Conservation (phyloP, 35 echinoderm and acorn worm genomes). For the Ophioderma brevispina region DNA sequence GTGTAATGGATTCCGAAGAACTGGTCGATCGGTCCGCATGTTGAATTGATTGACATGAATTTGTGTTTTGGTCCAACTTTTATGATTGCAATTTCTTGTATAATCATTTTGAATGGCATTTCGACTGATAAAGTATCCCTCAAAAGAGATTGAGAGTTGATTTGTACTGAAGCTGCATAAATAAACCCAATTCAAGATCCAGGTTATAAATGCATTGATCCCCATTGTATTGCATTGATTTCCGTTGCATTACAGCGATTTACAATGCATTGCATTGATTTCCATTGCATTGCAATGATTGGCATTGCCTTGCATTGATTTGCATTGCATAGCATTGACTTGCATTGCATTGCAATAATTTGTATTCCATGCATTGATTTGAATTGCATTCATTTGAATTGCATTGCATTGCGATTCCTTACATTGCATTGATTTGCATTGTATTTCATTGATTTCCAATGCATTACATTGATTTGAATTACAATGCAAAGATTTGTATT, state of each 20-base stretch:
- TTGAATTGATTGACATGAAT: no score
- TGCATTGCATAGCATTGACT: background rate
- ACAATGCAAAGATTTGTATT: background rate
- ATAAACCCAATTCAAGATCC: no score
- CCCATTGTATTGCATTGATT: background rate
- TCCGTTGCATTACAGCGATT: no score
- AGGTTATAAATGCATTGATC: no score
- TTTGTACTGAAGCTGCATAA: no score
- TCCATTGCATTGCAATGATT: background rate
- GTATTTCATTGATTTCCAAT: background rate
- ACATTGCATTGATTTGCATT: background rate
- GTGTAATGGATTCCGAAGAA: no score
- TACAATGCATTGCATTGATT: background rate
- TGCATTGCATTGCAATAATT: conserved; percentile 21
- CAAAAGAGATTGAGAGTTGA: no score
- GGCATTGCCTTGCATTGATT: background rate
- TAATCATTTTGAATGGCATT: no score
- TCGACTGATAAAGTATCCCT: no score
- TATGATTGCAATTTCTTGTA: no score
- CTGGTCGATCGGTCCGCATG: no score
- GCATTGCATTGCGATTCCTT: background rate
- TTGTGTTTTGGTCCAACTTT: no score
- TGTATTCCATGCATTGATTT: background rate
- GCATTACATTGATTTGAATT: background rate
- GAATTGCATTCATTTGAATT: background rate